phyloP scores from a whole-genome alignment of 2,113 vertebrate species.

The Ahaetulla prasina region DNA sequence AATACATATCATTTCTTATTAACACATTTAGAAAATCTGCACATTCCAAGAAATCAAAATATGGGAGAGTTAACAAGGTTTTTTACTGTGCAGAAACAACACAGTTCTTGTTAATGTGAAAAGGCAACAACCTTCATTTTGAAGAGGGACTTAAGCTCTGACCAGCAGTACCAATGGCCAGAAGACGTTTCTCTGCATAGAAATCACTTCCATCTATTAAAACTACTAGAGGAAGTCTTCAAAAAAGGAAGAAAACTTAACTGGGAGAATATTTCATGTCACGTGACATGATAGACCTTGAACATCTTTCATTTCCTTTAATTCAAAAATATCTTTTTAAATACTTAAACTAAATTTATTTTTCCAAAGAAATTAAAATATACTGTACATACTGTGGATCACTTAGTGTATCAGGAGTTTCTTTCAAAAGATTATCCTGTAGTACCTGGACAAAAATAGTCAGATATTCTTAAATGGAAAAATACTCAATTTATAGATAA shows the following conservation, averaged over 20 bases:
- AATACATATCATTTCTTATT: neutral
- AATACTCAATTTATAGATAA: neutral
- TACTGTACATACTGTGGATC: slow-evolving; percentile 85
- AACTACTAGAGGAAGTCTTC: neutral
- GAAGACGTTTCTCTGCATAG: neutral
- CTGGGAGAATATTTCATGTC: neutral
- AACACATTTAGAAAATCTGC: neutral
- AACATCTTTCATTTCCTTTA: neutral
- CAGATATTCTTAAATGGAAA: neutral
- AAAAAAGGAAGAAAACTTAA: neutral
- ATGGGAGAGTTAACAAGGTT: neutral
- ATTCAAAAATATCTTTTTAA: neutral
- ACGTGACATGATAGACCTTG: neutral
- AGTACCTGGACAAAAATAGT: slow-evolving; percentile 73
- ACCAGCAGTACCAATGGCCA: neutral
- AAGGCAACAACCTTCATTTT: neutral
- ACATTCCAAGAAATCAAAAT: neutral
- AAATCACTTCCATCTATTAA: neutral
- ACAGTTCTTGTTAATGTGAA: neutral
- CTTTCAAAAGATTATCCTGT: slow-evolving; percentile 90
- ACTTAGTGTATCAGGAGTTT: slow-evolving; percentile 89
- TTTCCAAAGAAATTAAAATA: neutral
- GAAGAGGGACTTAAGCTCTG: neutral
- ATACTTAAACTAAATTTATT: neutral
- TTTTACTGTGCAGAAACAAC: neutral